Percentiles rank a stretch among this genome's conserved stretches.
Evolutionary conservation across 2,797 vertebrate genomes (phyloP).

Genomic region (Sebastes cheni): DNA sequence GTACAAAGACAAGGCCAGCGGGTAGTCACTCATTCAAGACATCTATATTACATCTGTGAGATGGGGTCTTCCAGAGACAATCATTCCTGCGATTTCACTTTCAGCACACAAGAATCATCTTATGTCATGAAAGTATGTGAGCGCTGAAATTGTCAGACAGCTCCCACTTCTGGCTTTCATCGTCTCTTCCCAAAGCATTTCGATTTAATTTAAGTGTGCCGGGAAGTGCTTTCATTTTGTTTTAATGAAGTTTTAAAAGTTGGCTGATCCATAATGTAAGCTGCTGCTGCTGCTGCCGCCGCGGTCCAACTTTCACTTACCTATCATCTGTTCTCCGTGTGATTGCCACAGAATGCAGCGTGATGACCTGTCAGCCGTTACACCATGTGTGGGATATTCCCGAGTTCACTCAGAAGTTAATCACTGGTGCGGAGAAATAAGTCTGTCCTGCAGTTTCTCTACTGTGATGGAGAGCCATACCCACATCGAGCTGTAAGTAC

Average conservation of each 20-base stretch:
- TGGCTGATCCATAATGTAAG: slow-evolving; percentile 77
- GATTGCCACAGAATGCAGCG: slow-evolving; percentile 52
- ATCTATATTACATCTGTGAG: slow-evolving; percentile 81
- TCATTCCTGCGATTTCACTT: slow-evolving; percentile 75
- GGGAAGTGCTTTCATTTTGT: slow-evolving; percentile 82
- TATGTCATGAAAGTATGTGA: slow-evolving; percentile 80
- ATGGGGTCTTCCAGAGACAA: slow-evolving; percentile 78
- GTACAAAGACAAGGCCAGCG: slow-evolving; percentile 66
- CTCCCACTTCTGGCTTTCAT: slow-evolving; percentile 75
- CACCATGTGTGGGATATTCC: slow-evolving; percentile 33
- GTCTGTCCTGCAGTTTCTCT: slow-evolving; percentile 22
- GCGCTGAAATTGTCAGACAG: slow-evolving; percentile 80
- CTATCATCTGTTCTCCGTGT: slow-evolving; percentile 48
- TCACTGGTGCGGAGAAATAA: slow-evolving; percentile 46
- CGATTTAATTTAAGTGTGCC: slow-evolving; percentile 80
- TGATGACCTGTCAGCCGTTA: slow-evolving; percentile 60
- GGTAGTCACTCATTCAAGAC: slow-evolving; percentile 79
- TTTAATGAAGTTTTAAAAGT: slow-evolving; percentile 88
- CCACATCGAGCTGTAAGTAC: slow-evolving; percentile 7
- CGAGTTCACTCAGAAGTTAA: slow-evolving; percentile 61
- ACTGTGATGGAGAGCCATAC: slow-evolving; percentile 1
- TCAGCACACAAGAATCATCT: slow-evolving; percentile 78
- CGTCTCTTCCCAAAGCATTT: slow-evolving; percentile 79
- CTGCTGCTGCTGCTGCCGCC: slow-evolving; percentile 29
- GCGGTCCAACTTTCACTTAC: slow-evolving; percentile 58